phyloP scores from a whole-genome alignment of 64 coral and sea anemone species.

The Pachyseris speciosa region DNA sequence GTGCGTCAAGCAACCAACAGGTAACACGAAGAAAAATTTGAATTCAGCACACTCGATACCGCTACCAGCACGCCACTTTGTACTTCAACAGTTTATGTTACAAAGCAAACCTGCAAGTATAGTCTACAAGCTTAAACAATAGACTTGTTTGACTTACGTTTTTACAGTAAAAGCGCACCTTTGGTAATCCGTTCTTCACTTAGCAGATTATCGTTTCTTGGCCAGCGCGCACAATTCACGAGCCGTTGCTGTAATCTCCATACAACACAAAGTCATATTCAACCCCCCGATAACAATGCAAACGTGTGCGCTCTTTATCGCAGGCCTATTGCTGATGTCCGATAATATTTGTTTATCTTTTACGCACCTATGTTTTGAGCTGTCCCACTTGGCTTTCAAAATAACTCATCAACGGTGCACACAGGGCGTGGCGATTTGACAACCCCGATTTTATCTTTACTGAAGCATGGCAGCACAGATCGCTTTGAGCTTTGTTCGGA shows the following conservation, averaged over 20 bases:
- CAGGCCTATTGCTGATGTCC: neutral
- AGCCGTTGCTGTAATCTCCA: neutral
- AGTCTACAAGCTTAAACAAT: constrained; percentile 1
- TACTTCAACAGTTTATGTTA: neutral
- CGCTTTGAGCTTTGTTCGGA: neutral
- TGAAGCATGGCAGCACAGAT: neutral
- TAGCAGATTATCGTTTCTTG: neutral
- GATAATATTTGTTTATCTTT: constrained; percentile 41
- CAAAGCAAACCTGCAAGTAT: neutral
- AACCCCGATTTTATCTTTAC: constrained; percentile 11
- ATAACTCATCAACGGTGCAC: neutral
- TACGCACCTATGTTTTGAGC: neutral
- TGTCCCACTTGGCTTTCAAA: constrained; percentile 4
- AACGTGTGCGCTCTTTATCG: neutral
- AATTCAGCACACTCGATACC: neutral
- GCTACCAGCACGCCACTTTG: neutral
- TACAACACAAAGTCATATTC: neutral
- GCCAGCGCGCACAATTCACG: neutral
- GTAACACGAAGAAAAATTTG: neutral
- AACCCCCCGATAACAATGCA: constrained; percentile 3
- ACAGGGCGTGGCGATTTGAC: neutral
- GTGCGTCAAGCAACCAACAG: neutral
- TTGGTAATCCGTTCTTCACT: neutral
- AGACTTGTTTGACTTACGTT: neutral
- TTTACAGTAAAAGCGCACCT: neutral